These are phyloP conservation scores for Magallana ariakensis DNA, from an alignment of 1,140 invertebrate species.

Conservation along the genomic window DNA sequence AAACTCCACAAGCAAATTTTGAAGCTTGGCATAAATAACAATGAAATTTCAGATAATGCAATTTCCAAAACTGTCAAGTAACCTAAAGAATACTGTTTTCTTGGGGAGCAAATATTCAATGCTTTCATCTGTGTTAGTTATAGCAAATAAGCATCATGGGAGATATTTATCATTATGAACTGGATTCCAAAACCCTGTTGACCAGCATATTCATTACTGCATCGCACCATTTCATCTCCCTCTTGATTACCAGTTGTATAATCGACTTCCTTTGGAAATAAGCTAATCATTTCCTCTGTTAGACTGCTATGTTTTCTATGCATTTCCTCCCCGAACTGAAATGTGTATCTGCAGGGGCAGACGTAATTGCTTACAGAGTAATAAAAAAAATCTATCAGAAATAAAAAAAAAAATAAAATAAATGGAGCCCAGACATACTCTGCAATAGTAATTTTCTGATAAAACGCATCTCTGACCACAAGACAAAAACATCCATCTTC, in stretches of 20 bases:
- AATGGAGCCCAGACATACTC: not conserved
- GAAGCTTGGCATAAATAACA: too few relatives aligned
- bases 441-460: not conserved
- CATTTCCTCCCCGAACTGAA: not conserved
- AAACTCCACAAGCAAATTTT: too few relatives aligned
- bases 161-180: too few relatives aligned
- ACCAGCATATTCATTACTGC: too few relatives aligned
- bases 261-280: constrained; percentile 29
- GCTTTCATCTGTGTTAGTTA: too few relatives aligned
- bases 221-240: not conserved
- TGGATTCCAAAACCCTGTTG: too few relatives aligned
- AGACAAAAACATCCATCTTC: not conserved
- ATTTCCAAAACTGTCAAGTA: too few relatives aligned
- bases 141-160: too few relatives aligned
- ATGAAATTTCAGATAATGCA: too few relatives aligned
- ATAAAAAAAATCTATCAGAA: not conserved
- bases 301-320: not conserved
- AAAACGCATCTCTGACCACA: not conserved
- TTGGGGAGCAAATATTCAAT: too few relatives aligned
- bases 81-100: too few relatives aligned
- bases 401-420: too few relatives aligned
- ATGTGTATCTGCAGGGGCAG: not conserved
- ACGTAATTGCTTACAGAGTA: not conserved
- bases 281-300: constrained; percentile 15
- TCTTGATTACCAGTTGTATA: not conserved